These are phyloP conservation scores for Prunella himalayana DNA, from an alignment of 2,113 vertebrate species.

Conservation along the genomic window DNA sequence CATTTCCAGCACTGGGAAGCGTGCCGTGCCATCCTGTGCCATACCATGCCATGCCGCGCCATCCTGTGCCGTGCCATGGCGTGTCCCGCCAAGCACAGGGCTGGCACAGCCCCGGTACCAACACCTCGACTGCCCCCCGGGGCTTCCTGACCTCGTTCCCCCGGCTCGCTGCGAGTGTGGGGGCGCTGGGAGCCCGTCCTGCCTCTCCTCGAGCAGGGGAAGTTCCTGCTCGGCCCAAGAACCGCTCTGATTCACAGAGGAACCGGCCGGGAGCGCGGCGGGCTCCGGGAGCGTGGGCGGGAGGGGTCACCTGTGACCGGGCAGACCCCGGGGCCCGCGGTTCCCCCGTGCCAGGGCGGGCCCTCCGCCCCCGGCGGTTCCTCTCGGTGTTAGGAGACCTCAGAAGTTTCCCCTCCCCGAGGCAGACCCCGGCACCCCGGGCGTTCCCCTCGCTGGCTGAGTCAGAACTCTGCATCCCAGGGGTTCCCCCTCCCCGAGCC, in stretches of 20 bases:
- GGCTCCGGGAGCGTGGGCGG: not conserved
- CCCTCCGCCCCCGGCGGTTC: not conserved
- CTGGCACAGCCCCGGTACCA: fast-evolving
- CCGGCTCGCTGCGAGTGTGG: not conserved
- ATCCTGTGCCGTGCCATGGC: fast-evolving
- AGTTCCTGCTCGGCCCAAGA: not conserved
- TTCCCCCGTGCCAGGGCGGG: not conserved
- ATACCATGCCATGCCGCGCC: not conserved
- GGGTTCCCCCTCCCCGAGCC: not conserved
- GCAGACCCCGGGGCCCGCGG: not conserved
- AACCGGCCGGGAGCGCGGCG: not conserved
- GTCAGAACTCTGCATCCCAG: not conserved
- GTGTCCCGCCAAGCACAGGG: fast-evolving
- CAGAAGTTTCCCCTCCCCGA: not conserved
- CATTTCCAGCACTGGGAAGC: not conserved
- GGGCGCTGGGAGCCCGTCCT: not conserved
- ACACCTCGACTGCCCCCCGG: not conserved
- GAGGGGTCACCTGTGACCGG: not conserved
- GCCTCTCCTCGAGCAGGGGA: not conserved
- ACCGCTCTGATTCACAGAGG: slow-evolving; percentile 28
- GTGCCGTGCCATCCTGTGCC: fast-evolving
- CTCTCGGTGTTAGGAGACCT: fast-evolving
- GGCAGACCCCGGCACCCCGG: not conserved
- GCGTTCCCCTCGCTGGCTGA: not conserved
- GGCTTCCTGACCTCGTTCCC: not conserved